Percentiles rank a stretch among this genome's conserved stretches.
phyloP scores from a whole-genome alignment of 2,113 vertebrate genomes.

The Neogobius melanostomus region DNA sequence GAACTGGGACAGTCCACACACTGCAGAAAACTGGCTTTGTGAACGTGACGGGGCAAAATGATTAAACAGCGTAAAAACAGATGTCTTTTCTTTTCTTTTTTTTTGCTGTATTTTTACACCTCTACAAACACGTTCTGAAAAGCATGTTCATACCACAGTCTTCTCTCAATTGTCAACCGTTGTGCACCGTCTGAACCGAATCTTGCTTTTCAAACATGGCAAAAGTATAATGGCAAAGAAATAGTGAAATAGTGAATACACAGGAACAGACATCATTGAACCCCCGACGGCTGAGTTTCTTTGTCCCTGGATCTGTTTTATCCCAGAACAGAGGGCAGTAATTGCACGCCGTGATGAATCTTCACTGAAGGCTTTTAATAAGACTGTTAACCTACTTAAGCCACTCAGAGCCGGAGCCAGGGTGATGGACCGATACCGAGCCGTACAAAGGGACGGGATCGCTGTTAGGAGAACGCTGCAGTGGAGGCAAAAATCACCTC shows the following conservation, averaged over 20 bases:
- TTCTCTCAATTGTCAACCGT: too few species aligned
- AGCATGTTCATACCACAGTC: too few species aligned
- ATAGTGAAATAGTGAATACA: background rate
- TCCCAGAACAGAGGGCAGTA: constrained; percentile 32
- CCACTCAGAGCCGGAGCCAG: constrained; percentile 38
- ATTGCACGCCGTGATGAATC: constrained; percentile 38
- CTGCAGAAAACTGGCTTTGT: too few species aligned
- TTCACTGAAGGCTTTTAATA: constrained; percentile 49
- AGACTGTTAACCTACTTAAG: constrained; percentile 42
- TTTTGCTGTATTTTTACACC: too few species aligned
- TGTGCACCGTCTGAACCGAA: background rate
- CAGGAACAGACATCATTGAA: background rate
- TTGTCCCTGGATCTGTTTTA: constrained; percentile 24
- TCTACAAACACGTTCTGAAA: too few species aligned
- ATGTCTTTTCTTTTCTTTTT: too few species aligned
- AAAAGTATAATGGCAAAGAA: background rate
- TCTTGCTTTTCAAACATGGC: background rate
- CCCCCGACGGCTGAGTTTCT: background rate
- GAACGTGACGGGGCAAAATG: too few species aligned
- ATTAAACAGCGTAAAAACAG: too few species aligned
- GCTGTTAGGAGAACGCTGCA: constrained; percentile 35
- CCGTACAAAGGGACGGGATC: constrained; percentile 46
- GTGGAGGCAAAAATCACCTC: background rate
- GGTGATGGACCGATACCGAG: constrained; percentile 39
- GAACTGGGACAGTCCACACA: too few species aligned